Evolutionary conservation across 2,888 invertebrate species (phyloP), one percentile per base, ranked within the genome.

Genomic region (Euzetes globulus): DNA sequence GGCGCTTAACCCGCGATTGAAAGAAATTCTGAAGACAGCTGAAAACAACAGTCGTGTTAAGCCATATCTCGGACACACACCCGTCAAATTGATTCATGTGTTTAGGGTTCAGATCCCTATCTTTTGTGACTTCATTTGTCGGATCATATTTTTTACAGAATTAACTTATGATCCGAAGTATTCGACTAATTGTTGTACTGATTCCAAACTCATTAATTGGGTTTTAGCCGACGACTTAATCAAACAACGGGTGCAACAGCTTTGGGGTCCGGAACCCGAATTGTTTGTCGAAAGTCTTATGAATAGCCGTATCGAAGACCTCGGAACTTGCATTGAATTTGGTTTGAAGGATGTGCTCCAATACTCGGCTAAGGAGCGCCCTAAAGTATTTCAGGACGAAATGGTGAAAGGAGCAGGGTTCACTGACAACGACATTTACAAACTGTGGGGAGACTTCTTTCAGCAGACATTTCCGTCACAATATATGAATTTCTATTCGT

Each of bases 391-490:
- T 70, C 71, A 76, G 33, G 76, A 76, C 33, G 76, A 74, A 29
- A 33, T 75, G 70, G 13, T 75, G 15, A 75, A 71, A 58, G 41
- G 71, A 3, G 72, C 52, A 15, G 19, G 50, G 29, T 75, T 74
- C 22, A 9, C 2, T 19, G 70, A 70, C 11, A 55, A 55, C 52
- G 73, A 75, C 50, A 50, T 75, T 13, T 9, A n/a, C 5, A 25
- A 50, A n/a, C 17, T 88, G 76, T 87, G 86, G 80, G 83, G 84
- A 55, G 87, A 87, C 79, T 88, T 87, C 80, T 80, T 87, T 71
- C 79, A 85, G 71, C 81, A 84, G 80, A 85, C 85, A 52, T 86
- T 83, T 79, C 88, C 88, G 0, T 85, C 86, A 50, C 80, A 85
- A 58, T 86, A 85, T 78, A 87, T 89, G 87, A 86, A 86, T 76